These are phyloP conservation scores for Arctopsyche grandis DNA, from an alignment of 1,140 invertebrate genomes.

Conservation along the genomic window DNA sequence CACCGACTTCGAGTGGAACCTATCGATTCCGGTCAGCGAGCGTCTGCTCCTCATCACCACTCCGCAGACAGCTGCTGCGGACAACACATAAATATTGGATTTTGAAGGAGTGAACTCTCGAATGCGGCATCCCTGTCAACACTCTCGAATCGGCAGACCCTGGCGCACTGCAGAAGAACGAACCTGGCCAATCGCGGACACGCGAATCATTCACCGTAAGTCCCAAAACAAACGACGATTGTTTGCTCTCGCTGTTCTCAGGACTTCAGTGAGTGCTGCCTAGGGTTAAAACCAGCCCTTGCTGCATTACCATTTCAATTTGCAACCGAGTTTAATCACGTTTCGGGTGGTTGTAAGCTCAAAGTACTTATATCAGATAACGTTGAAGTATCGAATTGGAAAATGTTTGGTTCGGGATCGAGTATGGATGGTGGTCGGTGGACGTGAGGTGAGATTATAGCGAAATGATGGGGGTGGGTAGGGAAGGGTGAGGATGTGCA, in stretches of 20 bases:
- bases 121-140: constrained; percentile 44
- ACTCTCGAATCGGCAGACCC: not conserved
- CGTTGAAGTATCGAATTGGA: not conserved
- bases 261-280: too few relatives aligned
- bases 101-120: constrained; percentile 45
- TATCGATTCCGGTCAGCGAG: constrained; percentile 52
- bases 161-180: not conserved
- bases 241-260: too few relatives aligned
- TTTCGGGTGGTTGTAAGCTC: too few relatives aligned
- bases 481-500: not conserved
- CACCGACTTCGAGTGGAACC: constrained; percentile 41
- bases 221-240: too few relatives aligned
- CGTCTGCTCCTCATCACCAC: constrained; percentile 44
- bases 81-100: constrained; percentile 55
- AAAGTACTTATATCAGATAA: too few relatives aligned
- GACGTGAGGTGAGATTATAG: constrained; percentile 22
- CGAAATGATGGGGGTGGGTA: not conserved
- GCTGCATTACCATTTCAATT: too few relatives aligned
- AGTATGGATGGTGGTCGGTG: constrained; percentile 33
- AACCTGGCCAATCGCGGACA: not conserved
- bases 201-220: too few relatives aligned
- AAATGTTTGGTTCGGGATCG: constrained; percentile 43
- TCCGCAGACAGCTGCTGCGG: constrained; percentile 49
- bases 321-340: too few relatives aligned
- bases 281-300: too few relatives aligned